Evolutionary conservation across 2,113 vertebrate genomes (phyloP), one percentile per base, ranked within the genome.

Genomic region (Leucopsar rothschildi): DNA sequence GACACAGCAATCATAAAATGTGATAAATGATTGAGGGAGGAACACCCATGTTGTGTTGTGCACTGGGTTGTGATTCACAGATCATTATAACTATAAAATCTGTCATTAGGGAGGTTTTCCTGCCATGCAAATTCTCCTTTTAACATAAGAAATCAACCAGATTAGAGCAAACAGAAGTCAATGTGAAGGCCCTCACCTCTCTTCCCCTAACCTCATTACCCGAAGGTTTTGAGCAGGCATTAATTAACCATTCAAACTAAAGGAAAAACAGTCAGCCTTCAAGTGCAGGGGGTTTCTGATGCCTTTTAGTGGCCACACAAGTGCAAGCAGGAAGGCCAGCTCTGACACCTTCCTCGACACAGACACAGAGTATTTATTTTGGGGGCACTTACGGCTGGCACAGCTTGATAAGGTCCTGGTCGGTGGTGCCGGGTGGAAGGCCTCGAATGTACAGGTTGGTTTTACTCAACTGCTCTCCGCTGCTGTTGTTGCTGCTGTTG

Each of bases 371-470:
- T 44, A 57, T 61, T 81, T 81, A 70, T 61, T 81, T 81, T 5
- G 86, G 39, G 72, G 7, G 47, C 75, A 99, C 99, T 99, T 98
- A 99, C 99, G 99, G 99, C 98, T 99, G 99, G 98, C 99, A 99
- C 96, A 99, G 98, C 97, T 99, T 99, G 98, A 99, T 99, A 88
- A 99, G 99, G 98, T 99, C 99, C 98, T 99, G 99, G 98, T 99
- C 99, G 29, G 99, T 99, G 97, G 99, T 99, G 97, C 99, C 99
- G 72, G 99, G 99, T 28, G 99, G 99, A 97, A 99, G 99, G 97
- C 99, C 99, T 96, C 99, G 98, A 95, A 99, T 99, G 93, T 99
- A 99, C 97, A 99, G 98, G 98, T 99, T 99, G 97, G 99, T 99
- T 98, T 99, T 99, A 98, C 99, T 99, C 98, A 99, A 98, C 98